Percentiles rank a stretch among this genome's conserved stretches.
phyloP scores from a whole-genome alignment of 2,888 invertebrate genomes.

The Oligia latruncula region DNA sequence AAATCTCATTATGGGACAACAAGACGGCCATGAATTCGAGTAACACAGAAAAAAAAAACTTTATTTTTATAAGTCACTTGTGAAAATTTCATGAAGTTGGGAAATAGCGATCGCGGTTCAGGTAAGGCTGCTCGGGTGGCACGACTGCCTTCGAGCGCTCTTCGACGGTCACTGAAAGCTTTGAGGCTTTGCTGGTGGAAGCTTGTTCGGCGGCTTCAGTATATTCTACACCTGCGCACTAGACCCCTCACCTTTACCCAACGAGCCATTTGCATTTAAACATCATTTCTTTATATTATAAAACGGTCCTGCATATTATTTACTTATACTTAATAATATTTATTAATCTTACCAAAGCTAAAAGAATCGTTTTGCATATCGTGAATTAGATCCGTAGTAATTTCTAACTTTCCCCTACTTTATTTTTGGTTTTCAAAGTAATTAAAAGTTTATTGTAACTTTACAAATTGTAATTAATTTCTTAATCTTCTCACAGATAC shows the following conservation, averaged over 20 bases:
- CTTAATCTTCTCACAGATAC: slow-evolving; percentile 8
- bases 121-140: slow-evolving; percentile 37
- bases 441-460: slow-evolving; percentile 20
- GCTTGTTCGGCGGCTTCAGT: slow-evolving; percentile 65
- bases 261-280: slow-evolving; percentile 49
- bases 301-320: slow-evolving; percentile 2
- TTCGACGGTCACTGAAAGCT: slow-evolving; percentile 56
- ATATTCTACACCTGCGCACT: slow-evolving; percentile 76
- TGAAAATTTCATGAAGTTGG: slow-evolving; percentile 28
- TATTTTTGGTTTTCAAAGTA: slow-evolving; percentile 22
- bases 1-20: background rate
- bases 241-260: slow-evolving; percentile 28
- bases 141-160: slow-evolving; percentile 42
- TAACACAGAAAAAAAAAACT: background rate
- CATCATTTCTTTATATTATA: slow-evolving; percentile 9
- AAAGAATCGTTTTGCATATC: slow-evolving; percentile 24
- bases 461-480: slow-evolving; percentile 13
- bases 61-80: slow-evolving; percentile 12
- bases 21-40: background rate
- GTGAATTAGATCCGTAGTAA: background rate
- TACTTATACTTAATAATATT: background rate
- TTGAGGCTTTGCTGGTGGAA: slow-evolving; percentile 35
- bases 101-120: slow-evolving; percentile 37
- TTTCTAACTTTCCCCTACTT: background rate
- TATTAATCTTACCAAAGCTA: slow-evolving; percentile 13